Conservation (phyloP, 2,888 invertebrate species). For the Eilema caniola region DNA sequence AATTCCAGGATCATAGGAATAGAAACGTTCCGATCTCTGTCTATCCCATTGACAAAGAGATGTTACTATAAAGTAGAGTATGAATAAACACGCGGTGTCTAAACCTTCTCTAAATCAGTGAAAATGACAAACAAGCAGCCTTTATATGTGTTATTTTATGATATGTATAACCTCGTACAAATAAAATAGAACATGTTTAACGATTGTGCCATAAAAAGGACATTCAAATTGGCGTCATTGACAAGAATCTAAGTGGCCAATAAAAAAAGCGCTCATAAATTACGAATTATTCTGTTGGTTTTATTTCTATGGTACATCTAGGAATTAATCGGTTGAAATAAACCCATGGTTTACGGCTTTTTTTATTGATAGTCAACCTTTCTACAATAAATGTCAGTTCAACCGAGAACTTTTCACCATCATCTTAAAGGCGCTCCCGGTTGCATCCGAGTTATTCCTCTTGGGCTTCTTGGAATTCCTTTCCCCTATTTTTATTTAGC, state of each 20-base stretch:
- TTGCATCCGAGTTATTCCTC: neutral
- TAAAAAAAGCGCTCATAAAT: slow-evolving; percentile 25
- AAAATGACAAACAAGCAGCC: neutral
- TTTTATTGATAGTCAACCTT: neutral
- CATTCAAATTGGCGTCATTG: slow-evolving; percentile 59
- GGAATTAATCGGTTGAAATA: slow-evolving; percentile 1
- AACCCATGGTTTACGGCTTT: neutral
- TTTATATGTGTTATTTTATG: slow-evolving; percentile 24
- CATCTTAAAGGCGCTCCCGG: neutral
- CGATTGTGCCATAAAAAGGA: slow-evolving; percentile 54
- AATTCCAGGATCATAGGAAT: too few relatives aligned
- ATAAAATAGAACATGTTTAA: slow-evolving; percentile 60
- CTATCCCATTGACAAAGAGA: too few relatives aligned
- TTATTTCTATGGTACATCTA: slow-evolving; percentile 10
- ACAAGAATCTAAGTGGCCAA: slow-evolving; percentile 24
- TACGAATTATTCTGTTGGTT: slow-evolving; percentile 9
- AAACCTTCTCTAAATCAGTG: neutral
- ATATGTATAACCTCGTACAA: slow-evolving; percentile 13
- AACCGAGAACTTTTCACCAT: neutral
- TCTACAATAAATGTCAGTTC: neutral
- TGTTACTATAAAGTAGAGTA: too few relatives aligned
- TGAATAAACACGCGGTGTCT: neutral
- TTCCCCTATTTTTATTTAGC: too few relatives aligned
- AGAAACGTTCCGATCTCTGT: too few relatives aligned
- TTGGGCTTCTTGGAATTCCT: neutral